Base-by-base conservation (phyloP, 2,113 vertebrate genomes). In the Anoura caudifer region DNA sequence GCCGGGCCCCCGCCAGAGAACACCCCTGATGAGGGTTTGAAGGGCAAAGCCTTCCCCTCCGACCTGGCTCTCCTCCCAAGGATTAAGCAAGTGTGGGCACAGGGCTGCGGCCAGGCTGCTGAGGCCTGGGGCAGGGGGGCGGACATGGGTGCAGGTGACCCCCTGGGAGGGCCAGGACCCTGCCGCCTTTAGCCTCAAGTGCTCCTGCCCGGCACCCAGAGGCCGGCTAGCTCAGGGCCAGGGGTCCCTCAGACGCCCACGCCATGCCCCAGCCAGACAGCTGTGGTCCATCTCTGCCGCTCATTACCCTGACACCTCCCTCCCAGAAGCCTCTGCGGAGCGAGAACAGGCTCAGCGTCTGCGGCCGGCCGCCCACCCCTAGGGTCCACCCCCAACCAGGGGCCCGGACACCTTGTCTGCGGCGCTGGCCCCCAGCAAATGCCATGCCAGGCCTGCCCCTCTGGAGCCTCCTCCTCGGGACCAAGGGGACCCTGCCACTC, bases 71-170 rank as follows among this genome's bases (percentile, higher is more conserved):
- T 14, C 70, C 56, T 28, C 31, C 26, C 3, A 5, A 70, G 28
- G 38, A 38, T 38, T 38, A 38, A n/a, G 72, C 84, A 93, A 95
- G 96, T 17, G 19, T 91, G 97, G 97, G 97, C 80, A 79, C 96
- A 90, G 87, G 96, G 98, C 91, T 95, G 97, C 97, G 97, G 98
- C 98, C 95, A 97, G 97, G 94, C 97, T 97, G 96, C 97, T 92
- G 94, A 95, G 97, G 94, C 73, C 31, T 22, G 2, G 20, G 41
- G 70, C n/a, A 24, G 3, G 54, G 61, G 59, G 13, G n/a, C 10
- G 50, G 20, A n/a, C 11, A 38, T 5, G 20, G 45, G 11, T 28
- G 9, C n/a, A 0, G 22, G 22, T 0, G 38, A 47, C 47, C 38
- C 28, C 52, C n/a, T 28, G 9, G 7, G 33, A 43, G 19, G 4